Evolutionary conservation across 2,888 invertebrate genomes (phyloP).

Genomic region (Perdita meconis): DNA sequence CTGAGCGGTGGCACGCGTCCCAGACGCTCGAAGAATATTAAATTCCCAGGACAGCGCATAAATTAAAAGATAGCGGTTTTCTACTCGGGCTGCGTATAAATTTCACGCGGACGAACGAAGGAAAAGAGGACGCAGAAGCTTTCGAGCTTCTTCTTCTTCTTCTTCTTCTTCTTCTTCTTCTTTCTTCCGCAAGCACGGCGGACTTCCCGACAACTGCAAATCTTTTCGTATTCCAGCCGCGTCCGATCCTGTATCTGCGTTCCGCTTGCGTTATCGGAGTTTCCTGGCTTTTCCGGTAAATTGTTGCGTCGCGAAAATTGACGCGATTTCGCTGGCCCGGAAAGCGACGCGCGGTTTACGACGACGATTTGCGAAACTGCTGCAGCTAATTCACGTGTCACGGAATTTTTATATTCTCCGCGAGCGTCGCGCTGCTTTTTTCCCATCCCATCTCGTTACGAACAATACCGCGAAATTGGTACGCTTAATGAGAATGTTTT

Average conservation of each 20-base stretch:
- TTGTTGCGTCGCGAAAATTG: constrained; percentile 31
- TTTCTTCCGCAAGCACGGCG: too few species aligned
- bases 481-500: constrained; percentile 13
- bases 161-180: constrained; percentile 15
- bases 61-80: constrained; percentile 82
- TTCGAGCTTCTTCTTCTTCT: constrained; percentile 20
- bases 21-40: constrained; percentile 81
- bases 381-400: background rate
- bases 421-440: background rate
- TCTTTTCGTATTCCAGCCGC: constrained; percentile 41
- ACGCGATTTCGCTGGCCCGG: constrained; percentile 8
- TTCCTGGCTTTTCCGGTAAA: constrained; percentile 13
- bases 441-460: background rate
- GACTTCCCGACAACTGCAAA: constrained; percentile 9
- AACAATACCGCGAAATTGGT: background rate
- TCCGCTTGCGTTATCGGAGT: constrained; percentile 13
- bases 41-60: constrained; percentile 81
- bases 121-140: background rate
- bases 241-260: constrained; percentile 23
- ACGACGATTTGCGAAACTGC: background rate
- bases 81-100: constrained; percentile 76
- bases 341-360: constrained; percentile 15
- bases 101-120: constrained; percentile 62
- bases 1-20: constrained; percentile 71
- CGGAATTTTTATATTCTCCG: constrained; percentile 6